Conservation (phyloP, 2,888 invertebrate genomes). For the Caenorhabditis uteleia region DNA sequence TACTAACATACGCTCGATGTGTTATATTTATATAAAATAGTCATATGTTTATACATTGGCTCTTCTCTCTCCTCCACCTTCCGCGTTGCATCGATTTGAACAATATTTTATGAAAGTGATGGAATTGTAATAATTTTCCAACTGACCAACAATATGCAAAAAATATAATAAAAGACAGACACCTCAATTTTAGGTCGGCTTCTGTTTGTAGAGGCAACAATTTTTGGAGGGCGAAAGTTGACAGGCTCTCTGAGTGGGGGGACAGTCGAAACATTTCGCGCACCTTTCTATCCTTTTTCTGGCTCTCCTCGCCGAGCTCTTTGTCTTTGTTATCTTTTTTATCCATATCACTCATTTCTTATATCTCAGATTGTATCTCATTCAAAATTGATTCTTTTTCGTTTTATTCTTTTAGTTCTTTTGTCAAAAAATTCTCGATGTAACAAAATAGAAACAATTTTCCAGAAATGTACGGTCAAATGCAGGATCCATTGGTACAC, state of each 20-base stretch:
- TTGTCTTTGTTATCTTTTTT: constrained; percentile 9
- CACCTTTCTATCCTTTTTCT: constrained; percentile 13
- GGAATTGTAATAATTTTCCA: no score
- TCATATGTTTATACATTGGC: no score
- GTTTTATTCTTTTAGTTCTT: background rate
- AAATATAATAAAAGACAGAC: no score
- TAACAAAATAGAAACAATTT: constrained; percentile 37
- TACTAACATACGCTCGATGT: no score
- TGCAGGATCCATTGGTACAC: constrained; percentile 51
- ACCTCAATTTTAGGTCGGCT: no score
- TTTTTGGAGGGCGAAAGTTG: constrained; percentile 7
- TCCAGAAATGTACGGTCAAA: constrained; percentile 60
- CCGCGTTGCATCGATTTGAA: no score
- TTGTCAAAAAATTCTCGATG: no score
- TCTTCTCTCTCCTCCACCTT: no score
- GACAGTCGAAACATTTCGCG: constrained; percentile 24
- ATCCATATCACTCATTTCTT: constrained; percentile 4
- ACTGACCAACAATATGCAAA: no score
- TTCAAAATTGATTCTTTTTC: background rate
- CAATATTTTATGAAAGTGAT: no score
- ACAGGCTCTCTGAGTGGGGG: constrained; percentile 13
- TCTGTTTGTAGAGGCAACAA: constrained; percentile 34
- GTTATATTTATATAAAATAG: no score
- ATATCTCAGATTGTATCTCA: background rate
- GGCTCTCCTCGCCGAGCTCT: constrained; percentile 26